These are phyloP conservation scores for Molorchus minor DNA, from an alignment of 2,888 invertebrate genomes.

Conservation along the genomic window DNA sequence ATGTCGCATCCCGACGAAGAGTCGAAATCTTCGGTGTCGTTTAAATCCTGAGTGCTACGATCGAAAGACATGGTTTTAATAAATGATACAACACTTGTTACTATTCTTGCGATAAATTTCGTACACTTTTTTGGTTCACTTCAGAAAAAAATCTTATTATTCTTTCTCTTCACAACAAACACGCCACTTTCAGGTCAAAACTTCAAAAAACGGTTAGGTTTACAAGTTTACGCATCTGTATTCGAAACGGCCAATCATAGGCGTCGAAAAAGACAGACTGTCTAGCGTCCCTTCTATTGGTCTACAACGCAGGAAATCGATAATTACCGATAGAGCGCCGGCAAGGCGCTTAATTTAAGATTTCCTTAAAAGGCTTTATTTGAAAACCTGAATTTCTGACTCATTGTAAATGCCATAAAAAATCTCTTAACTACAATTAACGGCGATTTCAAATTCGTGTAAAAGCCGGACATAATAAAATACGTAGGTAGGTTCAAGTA, in stretches of 20 bases:
- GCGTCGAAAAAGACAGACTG: slow-evolving; percentile 21
- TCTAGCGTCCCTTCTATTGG: slow-evolving; percentile 35
- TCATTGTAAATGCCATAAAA: neutral
- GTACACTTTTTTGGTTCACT: slow-evolving; percentile 26
- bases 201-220: slow-evolving; percentile 48
- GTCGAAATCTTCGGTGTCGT: slow-evolving; percentile 56
- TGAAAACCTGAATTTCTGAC: neutral
- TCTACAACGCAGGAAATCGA: too few relatives aligned
- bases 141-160: slow-evolving; percentile 33
- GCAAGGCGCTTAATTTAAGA: slow-evolving; percentile 1
- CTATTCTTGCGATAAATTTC: neutral
- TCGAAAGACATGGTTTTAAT: slow-evolving; percentile 49
- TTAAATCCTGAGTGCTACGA: slow-evolving; percentile 47
- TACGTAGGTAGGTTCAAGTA: too few relatives aligned
- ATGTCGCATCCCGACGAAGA: slow-evolving; percentile 70
- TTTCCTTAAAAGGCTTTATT: neutral
- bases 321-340: too few relatives aligned
- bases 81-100: slow-evolving; percentile 16
- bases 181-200: slow-evolving; percentile 29
- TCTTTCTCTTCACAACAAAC: slow-evolving; percentile 30
- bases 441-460: too few relatives aligned
- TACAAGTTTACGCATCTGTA: slow-evolving; percentile 49
- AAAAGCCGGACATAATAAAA: too few relatives aligned
- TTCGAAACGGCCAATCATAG: slow-evolving; percentile 52
- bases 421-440: too few relatives aligned